These are phyloP conservation scores for Notospermus geniculatus DNA, from an alignment of 1,140 invertebrate species.

Conservation along the genomic window DNA sequence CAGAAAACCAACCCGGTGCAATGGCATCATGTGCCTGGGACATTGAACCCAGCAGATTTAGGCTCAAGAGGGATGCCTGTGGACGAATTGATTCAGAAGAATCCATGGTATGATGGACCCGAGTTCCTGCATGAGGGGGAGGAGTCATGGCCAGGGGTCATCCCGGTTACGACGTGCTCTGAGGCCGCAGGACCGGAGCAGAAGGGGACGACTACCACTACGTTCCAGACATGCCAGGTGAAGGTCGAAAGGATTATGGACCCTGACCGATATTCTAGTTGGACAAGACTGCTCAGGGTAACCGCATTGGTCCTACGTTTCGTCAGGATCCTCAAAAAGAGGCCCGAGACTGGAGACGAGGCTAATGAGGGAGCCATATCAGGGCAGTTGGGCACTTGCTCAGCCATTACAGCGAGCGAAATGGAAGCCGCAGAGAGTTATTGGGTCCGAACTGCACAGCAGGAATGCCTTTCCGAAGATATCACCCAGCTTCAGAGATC, in stretches of 20 bases:
- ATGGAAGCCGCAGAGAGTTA: neutral
- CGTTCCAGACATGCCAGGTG: neutral
- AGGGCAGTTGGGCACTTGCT: no score
- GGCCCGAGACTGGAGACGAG: neutral
- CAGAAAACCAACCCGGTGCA: neutral
- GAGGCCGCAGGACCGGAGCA: neutral
- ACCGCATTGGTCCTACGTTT: constrained; percentile 17
- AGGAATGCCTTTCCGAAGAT: neutral
- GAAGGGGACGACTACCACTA: neutral
- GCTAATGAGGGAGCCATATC: neutral
- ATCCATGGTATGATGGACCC: neutral
- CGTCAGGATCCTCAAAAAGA: constrained; percentile 10
- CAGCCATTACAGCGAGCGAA: neutral
- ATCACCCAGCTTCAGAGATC: no score
- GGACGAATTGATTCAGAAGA: neutral
- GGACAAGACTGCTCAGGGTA: constrained; percentile 12
- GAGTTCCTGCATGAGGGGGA: constrained; percentile 4
- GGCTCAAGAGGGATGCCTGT: neutral
- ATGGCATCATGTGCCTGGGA: constrained; percentile 6
- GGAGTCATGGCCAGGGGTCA: constrained; percentile 1
- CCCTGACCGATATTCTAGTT: constrained; percentile 10
- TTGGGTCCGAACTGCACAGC: neutral
- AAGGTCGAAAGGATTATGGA: neutral
- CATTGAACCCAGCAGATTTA: constrained; percentile 9
- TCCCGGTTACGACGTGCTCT: neutral